Conservation (phyloP, 2,888 invertebrate genomes). For the Parnassius orleans region DNA sequence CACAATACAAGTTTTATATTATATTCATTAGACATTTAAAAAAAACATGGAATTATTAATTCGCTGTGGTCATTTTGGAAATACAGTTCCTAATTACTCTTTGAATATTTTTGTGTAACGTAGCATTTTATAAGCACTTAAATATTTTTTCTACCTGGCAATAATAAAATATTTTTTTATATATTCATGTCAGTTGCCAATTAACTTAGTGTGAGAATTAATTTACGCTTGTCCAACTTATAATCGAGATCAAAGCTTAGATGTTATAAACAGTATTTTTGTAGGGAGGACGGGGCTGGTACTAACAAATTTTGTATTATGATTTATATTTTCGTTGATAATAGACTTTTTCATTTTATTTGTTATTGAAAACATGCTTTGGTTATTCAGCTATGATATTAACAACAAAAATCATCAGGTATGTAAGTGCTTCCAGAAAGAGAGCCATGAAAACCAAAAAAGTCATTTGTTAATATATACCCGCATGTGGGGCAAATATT, state of each 20-base stretch:
- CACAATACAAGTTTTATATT: background rate
- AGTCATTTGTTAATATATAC: too few species aligned
- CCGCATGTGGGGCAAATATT: too few species aligned
- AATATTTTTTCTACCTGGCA: constrained; percentile 19
- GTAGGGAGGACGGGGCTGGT: too few species aligned
- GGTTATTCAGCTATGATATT: too few species aligned
- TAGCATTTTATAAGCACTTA: constrained; percentile 4
- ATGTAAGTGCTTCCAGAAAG: too few species aligned
- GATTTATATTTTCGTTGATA: too few species aligned
- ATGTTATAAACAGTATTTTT: constrained; percentile 71
- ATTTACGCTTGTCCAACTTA: constrained; percentile 29
- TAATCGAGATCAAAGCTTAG: constrained; percentile 29
- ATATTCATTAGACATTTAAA: background rate
- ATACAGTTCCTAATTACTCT: constrained; percentile 23
- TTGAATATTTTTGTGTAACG: constrained; percentile 8
- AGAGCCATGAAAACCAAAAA: too few species aligned
- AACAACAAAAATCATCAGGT: too few species aligned
- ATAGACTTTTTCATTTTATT: too few species aligned
- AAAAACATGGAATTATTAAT: constrained; percentile 7
- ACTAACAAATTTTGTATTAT: too few species aligned
- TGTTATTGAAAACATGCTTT: too few species aligned
- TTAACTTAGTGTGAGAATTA: constrained; percentile 31
- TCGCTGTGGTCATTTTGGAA: constrained; percentile 14
- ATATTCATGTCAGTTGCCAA: constrained; percentile 34
- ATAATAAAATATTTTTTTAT: constrained; percentile 24